These are phyloP conservation scores for Calliphora vomitoria DNA, from an alignment of 2,888 invertebrate species.

Conservation along the genomic window DNA sequence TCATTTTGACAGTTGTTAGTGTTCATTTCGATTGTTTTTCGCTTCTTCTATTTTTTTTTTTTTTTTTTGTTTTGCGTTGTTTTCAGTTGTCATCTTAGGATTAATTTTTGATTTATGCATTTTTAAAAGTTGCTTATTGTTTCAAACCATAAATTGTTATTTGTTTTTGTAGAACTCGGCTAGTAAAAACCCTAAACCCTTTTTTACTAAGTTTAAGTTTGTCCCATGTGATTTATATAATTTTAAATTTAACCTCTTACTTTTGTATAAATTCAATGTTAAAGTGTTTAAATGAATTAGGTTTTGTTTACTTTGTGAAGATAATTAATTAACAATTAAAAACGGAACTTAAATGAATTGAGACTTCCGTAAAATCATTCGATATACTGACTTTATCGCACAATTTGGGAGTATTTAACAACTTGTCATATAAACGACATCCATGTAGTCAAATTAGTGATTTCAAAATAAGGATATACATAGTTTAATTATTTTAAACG, in stretches of 20 bases:
- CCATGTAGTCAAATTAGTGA: no score
- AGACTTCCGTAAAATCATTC: background rate
- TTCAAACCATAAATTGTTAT: constrained; percentile 79
- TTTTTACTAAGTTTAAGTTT: constrained; percentile 38
- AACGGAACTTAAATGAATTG: constrained; percentile 14
- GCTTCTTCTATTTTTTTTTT: constrained; percentile 62
- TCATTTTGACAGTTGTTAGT: constrained; percentile 80
- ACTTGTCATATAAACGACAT: no score
- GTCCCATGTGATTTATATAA: constrained; percentile 65
- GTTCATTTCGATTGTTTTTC: constrained; percentile 64
- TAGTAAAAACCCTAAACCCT: constrained; percentile 44
- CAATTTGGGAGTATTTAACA: background rate
- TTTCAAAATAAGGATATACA: no score
- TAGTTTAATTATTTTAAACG: no score
- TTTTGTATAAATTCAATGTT: constrained; percentile 25
- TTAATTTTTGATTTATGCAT: constrained; percentile 81
- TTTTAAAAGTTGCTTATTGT: constrained; percentile 83
- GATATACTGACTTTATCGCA: no score
- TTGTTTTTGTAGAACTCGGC: constrained; percentile 32
- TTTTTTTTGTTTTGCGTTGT: constrained; percentile 75
- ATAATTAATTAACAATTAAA: constrained; percentile 25
- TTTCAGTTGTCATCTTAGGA: constrained; percentile 75
- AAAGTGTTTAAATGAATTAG: constrained; percentile 64
- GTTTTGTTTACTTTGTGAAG: constrained; percentile 4
- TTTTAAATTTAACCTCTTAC: constrained; percentile 62